Evolutionary conservation across 2,113 vertebrate genomes (phyloP).

Genomic region (Polyodon spathula): DNA sequence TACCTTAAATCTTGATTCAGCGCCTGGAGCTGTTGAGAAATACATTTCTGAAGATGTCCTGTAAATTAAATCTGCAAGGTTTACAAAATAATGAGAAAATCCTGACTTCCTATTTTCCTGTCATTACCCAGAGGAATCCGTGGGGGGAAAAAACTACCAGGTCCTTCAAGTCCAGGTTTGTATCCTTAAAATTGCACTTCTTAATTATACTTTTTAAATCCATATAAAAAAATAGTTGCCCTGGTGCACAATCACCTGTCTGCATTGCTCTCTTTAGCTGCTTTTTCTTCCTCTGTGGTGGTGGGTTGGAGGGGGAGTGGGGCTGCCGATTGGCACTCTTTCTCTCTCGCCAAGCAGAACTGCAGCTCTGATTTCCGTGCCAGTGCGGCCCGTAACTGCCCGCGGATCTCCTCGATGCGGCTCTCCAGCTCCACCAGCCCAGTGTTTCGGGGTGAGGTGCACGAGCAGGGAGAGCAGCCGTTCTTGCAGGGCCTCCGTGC

Average conservation of each 20-base stretch:
- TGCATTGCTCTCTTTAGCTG: slow-evolving; percentile 31
- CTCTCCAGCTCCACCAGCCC: slow-evolving; percentile 67
- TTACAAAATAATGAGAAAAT: too few species aligned
- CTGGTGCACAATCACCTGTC: slow-evolving; percentile 57
- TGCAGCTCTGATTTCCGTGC: slow-evolving; percentile 62
- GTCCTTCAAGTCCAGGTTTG: too few species aligned
- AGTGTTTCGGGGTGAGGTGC: slow-evolving; percentile 4
- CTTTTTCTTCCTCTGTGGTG: slow-evolving; percentile 12
- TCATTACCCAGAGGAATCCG: too few species aligned
- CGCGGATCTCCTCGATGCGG: slow-evolving; percentile 57
- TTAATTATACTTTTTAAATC: too few species aligned
- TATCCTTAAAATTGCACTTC: too few species aligned
- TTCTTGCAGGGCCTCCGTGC: slow-evolving; percentile 22
- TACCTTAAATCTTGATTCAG: too few species aligned
- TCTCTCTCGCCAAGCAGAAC: slow-evolving; percentile 45
- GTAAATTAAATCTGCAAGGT: too few species aligned
- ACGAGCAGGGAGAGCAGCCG: slow-evolving; percentile 30
- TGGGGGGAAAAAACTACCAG: too few species aligned
- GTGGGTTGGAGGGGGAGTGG: slow-evolving; percentile 22
- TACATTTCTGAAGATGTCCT: too few species aligned
- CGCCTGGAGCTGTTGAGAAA: too few species aligned
- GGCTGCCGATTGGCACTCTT: slow-evolving; percentile 25
- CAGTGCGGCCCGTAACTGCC: slow-evolving; percentile 57
- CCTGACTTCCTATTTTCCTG: too few species aligned
- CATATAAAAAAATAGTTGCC: too few species aligned